A percentile compares a stretch with the other conserved stretches of the same genome.
phyloP scores from a whole-genome alignment of 2,797 vertebrate genomes.

The Bucorvus abyssinicus region DNA sequence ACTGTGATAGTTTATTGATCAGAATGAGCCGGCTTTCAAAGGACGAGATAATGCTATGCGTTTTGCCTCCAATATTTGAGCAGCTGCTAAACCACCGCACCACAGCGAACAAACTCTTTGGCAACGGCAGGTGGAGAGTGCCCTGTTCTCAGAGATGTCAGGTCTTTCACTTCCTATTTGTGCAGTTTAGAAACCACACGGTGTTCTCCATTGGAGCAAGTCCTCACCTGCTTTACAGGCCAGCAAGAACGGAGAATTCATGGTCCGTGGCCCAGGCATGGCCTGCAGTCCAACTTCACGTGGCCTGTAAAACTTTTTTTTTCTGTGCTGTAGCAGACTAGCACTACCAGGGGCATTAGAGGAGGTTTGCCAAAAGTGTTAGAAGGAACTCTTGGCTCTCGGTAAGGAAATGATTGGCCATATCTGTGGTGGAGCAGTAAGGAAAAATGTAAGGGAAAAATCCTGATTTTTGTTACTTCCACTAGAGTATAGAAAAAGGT shows the following conservation, averaged over 20 bases:
- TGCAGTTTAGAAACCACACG: background rate
- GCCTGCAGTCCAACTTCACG: background rate
- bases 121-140: background rate
- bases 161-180: background rate
- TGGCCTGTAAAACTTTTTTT: background rate
- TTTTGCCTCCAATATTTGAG: background rate
- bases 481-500: background rate
- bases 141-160: background rate
- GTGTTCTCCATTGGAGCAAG: background rate
- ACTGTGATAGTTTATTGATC: constrained; percentile 44
- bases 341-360: background rate
- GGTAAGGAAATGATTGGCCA: background rate
- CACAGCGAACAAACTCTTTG: background rate
- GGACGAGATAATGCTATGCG: background rate
- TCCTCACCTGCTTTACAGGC: background rate
- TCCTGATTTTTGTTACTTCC: background rate
- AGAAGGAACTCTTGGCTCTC: background rate
- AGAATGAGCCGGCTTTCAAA: background rate
- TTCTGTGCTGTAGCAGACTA: background rate
- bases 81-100: background rate
- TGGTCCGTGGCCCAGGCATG: background rate
- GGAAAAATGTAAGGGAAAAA: background rate
- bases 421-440: background rate
- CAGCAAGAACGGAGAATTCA: background rate
- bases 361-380: background rate